These are phyloP conservation scores for Stenopsyche tienmushanensis DNA, from an alignment of 1,140 invertebrate genomes.

Conservation along the genomic window DNA sequence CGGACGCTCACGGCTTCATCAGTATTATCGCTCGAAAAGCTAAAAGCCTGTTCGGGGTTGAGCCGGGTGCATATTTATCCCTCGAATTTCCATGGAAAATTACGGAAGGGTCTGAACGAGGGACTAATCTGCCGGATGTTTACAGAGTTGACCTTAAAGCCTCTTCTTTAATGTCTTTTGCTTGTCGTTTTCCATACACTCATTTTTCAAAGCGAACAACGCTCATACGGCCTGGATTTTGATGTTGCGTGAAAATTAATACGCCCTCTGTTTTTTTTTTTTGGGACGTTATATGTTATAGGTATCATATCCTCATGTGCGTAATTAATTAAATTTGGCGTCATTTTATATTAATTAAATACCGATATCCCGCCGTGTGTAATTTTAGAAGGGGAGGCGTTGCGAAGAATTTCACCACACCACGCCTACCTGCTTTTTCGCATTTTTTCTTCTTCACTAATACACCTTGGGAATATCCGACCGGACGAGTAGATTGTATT, in stretches of 20 bases:
- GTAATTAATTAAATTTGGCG: no score
- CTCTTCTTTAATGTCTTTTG: conserved; percentile 11
- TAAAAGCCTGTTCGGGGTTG: conserved; percentile 4
- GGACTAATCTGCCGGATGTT: conserved; percentile 8
- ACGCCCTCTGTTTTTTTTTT: no score
- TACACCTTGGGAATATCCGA: conserved; percentile 11
- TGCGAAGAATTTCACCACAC: not conserved
- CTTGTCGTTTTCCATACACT: conserved; percentile 9
- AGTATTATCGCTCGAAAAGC: conserved; percentile 3
- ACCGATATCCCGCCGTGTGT: not conserved
- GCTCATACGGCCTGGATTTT: not conserved
- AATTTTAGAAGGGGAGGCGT: no score
- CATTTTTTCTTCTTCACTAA: not conserved
- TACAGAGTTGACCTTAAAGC: conserved; percentile 1
- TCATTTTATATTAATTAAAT: no score
- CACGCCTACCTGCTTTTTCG: not conserved
- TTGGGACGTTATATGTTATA: no score
- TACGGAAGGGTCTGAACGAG: conserved; percentile 10
- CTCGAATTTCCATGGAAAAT: conserved; percentile 13
- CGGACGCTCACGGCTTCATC: not conserved
- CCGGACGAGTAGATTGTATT: conserved; percentile 28
- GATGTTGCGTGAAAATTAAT: not conserved
- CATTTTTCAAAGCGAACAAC: not conserved
- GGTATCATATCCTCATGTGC: no score
- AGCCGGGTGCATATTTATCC: conserved; percentile 17